Evolutionary conservation across 2,797 vertebrate genomes (phyloP).

Genomic region (Sebastes paucispinis): DNA sequence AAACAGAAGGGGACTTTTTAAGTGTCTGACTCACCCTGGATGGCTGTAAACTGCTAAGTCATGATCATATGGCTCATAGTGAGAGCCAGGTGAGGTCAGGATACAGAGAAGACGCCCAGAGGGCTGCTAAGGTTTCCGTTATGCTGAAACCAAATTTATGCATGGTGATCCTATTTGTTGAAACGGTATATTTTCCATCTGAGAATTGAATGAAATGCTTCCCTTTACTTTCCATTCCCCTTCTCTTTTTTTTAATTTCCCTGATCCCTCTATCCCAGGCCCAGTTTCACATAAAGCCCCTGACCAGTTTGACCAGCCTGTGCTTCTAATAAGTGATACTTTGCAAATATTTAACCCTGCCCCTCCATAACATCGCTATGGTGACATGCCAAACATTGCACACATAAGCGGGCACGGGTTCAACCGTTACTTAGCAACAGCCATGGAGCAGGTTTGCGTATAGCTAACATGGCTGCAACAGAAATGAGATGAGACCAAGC

Average conservation of each 20-base stretch:
- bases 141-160: conserved; percentile 7
- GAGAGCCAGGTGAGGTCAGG: conserved; percentile 30
- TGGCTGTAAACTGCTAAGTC: conserved; percentile 36
- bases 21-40: conserved; percentile 50
- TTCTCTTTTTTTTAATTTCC: conserved; percentile 17
- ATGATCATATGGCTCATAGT: conserved; percentile 36
- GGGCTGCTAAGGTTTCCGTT: conserved; percentile 15
- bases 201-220: not conserved
- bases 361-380: conserved; percentile 61
- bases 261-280: not conserved
- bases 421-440: conserved; percentile 65
- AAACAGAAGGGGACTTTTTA: conserved; percentile 38
- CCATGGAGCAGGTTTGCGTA: conserved; percentile 36
- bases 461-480: conserved; percentile 36
- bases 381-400: conserved; percentile 71
- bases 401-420: conserved; percentile 43
- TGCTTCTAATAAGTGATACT: conserved; percentile 62
- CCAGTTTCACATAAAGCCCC: conserved; percentile 3
- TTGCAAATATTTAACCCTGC: conserved; percentile 76
- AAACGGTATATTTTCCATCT: not conserved
- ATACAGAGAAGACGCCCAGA: not conserved
- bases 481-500: conserved; percentile 30
- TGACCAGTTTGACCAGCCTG: conserved; percentile 22
- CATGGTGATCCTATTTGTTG: too few species aligned
- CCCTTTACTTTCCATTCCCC: not conserved